Conservation (phyloP, 2,797 vertebrate genomes). For the Eleutherodactylus coqui region DNA sequence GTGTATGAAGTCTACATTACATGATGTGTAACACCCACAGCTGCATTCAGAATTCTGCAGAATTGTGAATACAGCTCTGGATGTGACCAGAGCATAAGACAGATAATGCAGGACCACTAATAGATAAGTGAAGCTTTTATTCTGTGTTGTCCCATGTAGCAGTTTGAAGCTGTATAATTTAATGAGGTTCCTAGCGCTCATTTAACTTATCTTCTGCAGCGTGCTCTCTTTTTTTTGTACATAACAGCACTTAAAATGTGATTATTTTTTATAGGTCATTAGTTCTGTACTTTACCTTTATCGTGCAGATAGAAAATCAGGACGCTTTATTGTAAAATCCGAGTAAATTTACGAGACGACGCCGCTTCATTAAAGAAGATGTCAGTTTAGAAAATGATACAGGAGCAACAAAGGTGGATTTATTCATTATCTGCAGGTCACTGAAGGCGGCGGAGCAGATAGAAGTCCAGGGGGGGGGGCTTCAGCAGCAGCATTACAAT, state of each 20-base stretch:
- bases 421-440: not conserved
- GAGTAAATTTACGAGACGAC: not conserved
- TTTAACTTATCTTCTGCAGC: conserved; percentile 13
- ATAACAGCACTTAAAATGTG: conserved; percentile 38
- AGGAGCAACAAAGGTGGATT: not conserved
- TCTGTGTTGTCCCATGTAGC: not conserved
- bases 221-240: not conserved
- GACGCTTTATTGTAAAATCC: conserved; percentile 1
- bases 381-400: not conserved
- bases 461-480: not conserved
- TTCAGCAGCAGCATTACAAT: not conserved
- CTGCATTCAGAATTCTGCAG: too few species aligned
- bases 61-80: conserved; percentile 21
- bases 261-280: conserved; percentile 53
- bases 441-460: not conserved
- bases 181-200: conserved; percentile 20
- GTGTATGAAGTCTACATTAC: too few species aligned
- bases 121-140: conserved; percentile 1
- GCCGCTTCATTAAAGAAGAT: conserved; percentile 14
- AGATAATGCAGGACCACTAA: not conserved
- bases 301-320: conserved; percentile 17
- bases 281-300: conserved; percentile 35
- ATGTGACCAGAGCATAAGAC: not conserved
- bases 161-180: conserved; percentile 38
- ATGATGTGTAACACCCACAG: too few species aligned